Percentiles rank a stretch among this genome's conserved stretches.
These are phyloP conservation scores for Orthonevra nobilis DNA, from an alignment of 2,888 invertebrate genomes.

Conservation along the genomic window DNA sequence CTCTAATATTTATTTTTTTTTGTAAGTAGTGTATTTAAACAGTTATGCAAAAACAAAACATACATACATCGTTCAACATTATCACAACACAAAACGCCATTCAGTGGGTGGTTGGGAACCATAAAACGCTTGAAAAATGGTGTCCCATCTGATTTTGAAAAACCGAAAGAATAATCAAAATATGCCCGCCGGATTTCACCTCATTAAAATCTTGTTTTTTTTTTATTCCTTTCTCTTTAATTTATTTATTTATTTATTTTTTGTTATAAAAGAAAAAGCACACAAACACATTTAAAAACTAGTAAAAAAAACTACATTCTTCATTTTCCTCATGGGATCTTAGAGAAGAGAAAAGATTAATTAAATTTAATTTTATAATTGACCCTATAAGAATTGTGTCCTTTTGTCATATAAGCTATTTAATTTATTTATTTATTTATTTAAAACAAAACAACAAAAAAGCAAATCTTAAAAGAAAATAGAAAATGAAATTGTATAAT, in stretches of 20 bases:
- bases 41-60: slow-evolving; percentile 46
- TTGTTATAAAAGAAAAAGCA: neutral
- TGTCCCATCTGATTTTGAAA: slow-evolving; percentile 43
- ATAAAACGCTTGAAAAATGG: slow-evolving; percentile 71
- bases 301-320: too few species aligned
- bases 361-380: slow-evolving; percentile 37
- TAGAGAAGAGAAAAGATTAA: slow-evolving; percentile 42
- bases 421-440: slow-evolving; percentile 69
- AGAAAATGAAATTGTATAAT: slow-evolving; percentile 71
- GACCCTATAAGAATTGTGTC: slow-evolving; percentile 52
- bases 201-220: too few species aligned
- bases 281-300: slow-evolving; percentile 73
- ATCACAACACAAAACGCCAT: slow-evolving; percentile 52
- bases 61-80: slow-evolving; percentile 43
- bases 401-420: slow-evolving; percentile 69
- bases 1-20: slow-evolving; percentile 18
- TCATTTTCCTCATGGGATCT: slow-evolving; percentile 36
- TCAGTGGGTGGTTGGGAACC: slow-evolving; percentile 65
- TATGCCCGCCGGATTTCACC: slow-evolving; percentile 69
- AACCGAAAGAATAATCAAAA: slow-evolving; percentile 8
- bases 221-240: too few species aligned
- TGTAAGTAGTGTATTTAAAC: slow-evolving; percentile 66
- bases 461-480: slow-evolving; percentile 37
- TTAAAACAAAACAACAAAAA: slow-evolving; percentile 38
- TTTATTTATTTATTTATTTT: slow-evolving; percentile 70